Conservation (phyloP, 2,888 invertebrate species). For the Ormyrus labotus region DNA sequence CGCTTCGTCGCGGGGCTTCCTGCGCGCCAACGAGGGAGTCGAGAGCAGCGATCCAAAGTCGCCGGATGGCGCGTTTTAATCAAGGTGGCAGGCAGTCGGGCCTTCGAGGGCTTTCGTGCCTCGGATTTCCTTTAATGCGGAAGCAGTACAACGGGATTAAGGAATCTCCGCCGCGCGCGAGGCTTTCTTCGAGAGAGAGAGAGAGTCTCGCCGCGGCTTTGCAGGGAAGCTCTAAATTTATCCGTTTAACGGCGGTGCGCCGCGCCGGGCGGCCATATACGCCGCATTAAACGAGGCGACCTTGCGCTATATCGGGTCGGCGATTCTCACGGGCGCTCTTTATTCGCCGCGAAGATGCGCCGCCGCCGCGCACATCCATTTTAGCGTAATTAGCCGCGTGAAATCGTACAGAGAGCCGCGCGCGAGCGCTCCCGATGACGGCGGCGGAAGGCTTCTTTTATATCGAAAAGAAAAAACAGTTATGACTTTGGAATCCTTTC, state of each 20-base stretch:
- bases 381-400: too few relatives aligned
- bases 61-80: background rate
- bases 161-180: background rate
- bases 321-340: background rate
- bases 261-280: background rate
- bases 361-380: too few relatives aligned
- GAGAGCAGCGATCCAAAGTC: background rate
- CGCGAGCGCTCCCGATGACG: too few relatives aligned
- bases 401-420: too few relatives aligned
- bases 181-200: background rate
- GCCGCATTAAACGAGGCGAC: conserved; percentile 20
- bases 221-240: conserved; percentile 37
- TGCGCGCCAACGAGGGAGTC: background rate
- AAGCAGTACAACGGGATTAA: conserved; percentile 13
- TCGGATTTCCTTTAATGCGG: conserved; percentile 20
- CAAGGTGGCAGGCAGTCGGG: background rate
- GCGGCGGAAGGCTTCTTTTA: too few relatives aligned
- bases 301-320: conserved; percentile 23
- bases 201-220: background rate
- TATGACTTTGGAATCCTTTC: too few relatives aligned
- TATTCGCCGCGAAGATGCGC: background rate
- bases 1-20: conserved; percentile 7
- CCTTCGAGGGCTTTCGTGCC: background rate
- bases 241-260: conserved; percentile 5
- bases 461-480: too few relatives aligned